Percentiles rank a stretch among this genome's conserved stretches.
Conservation (phyloP, 2,797 vertebrate species). For the Gymnocypris eckloni region DNA sequence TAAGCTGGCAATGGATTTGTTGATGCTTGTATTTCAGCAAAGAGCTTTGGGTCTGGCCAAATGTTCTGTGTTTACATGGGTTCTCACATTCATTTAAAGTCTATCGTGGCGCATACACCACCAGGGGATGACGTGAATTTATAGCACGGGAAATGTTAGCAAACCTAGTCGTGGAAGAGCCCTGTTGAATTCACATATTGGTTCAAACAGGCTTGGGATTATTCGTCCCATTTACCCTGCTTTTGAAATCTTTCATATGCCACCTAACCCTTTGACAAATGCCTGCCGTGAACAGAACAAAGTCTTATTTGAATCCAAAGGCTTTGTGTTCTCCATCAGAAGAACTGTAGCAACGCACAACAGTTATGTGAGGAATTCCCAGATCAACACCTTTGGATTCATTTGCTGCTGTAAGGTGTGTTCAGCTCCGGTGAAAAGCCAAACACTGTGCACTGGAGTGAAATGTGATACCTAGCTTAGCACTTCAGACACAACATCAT, state of each 20-base stretch:
- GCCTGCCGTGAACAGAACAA: background rate
- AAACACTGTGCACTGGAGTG: conserved; percentile 64
- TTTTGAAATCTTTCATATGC: background rate
- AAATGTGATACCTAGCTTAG: conserved; percentile 75
- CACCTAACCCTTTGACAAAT: background rate
- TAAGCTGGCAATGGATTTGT: conserved; percentile 60
- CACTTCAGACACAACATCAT: conserved; percentile 65
- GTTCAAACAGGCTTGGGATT: background rate
- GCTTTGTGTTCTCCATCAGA: conserved; percentile 13
- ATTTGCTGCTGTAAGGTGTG: conserved; percentile 70
- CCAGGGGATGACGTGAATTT: background rate
- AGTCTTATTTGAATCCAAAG: conserved; percentile 1
- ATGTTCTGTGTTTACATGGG: conserved; percentile 51
- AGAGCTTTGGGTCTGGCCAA: conserved; percentile 33
- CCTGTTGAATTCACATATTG: conserved; percentile 5
- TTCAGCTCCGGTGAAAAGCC: conserved; percentile 75
- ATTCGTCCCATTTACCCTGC: conserved; percentile 12
- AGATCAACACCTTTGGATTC: conserved; percentile 68
- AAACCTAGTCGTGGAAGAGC: conserved; percentile 37
- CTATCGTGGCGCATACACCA: background rate
- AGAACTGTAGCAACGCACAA: conserved; percentile 35
- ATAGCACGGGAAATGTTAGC: conserved; percentile 15
- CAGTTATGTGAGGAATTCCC: conserved; percentile 58
- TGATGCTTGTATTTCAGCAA: conserved; percentile 57
- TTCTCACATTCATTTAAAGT: conserved; percentile 51